A percentile compares a stretch with the other conserved stretches of the same genome.
Evolutionary conservation across 2,888 invertebrate genomes (phyloP).

Genomic region (Nowickia ferox): DNA sequence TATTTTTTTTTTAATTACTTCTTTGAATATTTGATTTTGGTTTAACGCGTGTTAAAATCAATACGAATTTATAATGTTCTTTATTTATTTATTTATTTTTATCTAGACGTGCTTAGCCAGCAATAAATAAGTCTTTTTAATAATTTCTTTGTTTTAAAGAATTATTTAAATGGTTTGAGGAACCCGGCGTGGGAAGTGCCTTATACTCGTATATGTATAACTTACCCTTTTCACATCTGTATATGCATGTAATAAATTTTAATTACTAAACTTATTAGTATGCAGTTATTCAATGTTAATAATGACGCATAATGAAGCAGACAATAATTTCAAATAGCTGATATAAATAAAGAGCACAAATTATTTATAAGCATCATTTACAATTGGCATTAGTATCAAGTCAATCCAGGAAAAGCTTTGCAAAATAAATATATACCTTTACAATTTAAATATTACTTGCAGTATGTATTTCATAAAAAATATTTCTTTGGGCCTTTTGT

Average conservation of each 20-base stretch:
- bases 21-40: too few relatives aligned
- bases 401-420: not conserved
- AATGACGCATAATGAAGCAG: conserved; percentile 39
- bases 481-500: not conserved
- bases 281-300: conserved; percentile 45
- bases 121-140: too few relatives aligned
- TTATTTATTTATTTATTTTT: too few relatives aligned
- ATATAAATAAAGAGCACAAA: conserved; percentile 30
- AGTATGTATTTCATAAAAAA: conserved; percentile 5
- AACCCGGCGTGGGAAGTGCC: too few relatives aligned
- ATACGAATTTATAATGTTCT: too few relatives aligned
- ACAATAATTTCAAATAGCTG: not conserved
- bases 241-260: not conserved
- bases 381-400: not conserved
- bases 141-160: too few relatives aligned
- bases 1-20: too few relatives aligned
- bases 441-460: not conserved
- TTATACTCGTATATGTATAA: too few relatives aligned
- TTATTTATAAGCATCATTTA: conserved; percentile 3
- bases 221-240: not conserved
- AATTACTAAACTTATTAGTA: conserved; percentile 29
- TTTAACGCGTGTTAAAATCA: too few relatives aligned
- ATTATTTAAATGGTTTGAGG: too few relatives aligned
- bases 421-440: not conserved
- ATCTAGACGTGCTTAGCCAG: too few relatives aligned